phyloP scores from a whole-genome alignment of 2,888 invertebrate genomes.

The Orthonychiurus folsomi region DNA sequence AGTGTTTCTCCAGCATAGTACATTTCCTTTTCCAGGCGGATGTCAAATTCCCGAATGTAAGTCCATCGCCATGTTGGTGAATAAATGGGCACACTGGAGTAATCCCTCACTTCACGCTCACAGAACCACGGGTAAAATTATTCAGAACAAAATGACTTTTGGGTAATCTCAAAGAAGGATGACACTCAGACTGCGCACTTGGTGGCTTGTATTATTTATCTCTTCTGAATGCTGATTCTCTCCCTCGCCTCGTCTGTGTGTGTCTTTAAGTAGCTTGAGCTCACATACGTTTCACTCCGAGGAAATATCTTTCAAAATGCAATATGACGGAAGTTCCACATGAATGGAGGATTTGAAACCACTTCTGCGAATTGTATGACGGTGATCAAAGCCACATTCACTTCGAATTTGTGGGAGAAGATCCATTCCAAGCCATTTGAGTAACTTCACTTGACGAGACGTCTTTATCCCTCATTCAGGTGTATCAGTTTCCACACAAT shows the following conservation, averaged over 20 bases:
- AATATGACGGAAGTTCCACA: not conserved
- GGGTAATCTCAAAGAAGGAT: too few species aligned
- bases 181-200: not conserved
- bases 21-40: constrained; percentile 62
- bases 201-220: not conserved
- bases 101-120: not conserved
- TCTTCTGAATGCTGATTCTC: not conserved
- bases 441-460: not conserved
- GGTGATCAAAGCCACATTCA: not conserved
- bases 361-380: not conserved
- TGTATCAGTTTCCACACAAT: not conserved
- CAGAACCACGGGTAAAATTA: too few species aligned
- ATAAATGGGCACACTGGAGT: not conserved
- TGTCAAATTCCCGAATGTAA: constrained; percentile 67
- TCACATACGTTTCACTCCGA: not conserved
- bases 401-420: too few species aligned
- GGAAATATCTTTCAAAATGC: not conserved
- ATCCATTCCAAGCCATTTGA: not conserved
- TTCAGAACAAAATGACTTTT: too few species aligned
- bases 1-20: constrained; percentile 66
- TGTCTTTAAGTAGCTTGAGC: not conserved
- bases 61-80: constrained; percentile 52
- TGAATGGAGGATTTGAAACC: not conserved
- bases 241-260: not conserved
- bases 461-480: not conserved